Evolutionary conservation across 2,888 invertebrate species (phyloP).

Genomic region (Diarsia dahlii): DNA sequence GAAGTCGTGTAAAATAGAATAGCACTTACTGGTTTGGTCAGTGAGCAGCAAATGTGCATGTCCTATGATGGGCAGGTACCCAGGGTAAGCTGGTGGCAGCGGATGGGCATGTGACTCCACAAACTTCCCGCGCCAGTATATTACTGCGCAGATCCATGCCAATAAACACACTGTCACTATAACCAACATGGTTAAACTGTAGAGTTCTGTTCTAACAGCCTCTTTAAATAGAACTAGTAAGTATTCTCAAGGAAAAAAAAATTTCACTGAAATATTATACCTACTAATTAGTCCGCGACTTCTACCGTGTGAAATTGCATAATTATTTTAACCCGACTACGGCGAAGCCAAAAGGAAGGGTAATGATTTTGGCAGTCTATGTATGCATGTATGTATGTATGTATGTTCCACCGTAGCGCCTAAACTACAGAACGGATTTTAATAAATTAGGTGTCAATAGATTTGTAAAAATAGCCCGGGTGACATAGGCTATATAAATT

Average conservation of each 20-base stretch:
- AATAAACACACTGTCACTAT: slow-evolving; percentile 1
- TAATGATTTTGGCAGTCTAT: too few species aligned
- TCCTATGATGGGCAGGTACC: slow-evolving; percentile 8
- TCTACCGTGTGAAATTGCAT: too few species aligned
- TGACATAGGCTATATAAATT: too few species aligned
- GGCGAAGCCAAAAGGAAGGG: too few species aligned
- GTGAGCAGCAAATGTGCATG: not conserved
- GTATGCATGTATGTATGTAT: too few species aligned
- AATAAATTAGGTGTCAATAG: too few species aligned
- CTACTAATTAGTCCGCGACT: not conserved
- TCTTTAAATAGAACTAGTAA: not conserved
- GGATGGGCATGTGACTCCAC: slow-evolving; percentile 6
- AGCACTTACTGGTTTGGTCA: not conserved
- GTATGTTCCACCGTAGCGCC: too few species aligned
- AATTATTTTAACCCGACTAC: too few species aligned
- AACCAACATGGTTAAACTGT: not conserved
- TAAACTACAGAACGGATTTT: too few species aligned
- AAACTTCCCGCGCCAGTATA: not conserved
- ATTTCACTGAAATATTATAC: too few species aligned
- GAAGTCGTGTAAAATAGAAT: not conserved
- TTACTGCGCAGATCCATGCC: not conserved
- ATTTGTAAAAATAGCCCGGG: too few species aligned
- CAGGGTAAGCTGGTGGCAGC: slow-evolving; percentile 10
- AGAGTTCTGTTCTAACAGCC: too few species aligned
- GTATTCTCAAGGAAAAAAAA: not conserved